Conservation (phyloP, 2,888 invertebrate genomes). For the Scaptomyza tumidula region DNA sequence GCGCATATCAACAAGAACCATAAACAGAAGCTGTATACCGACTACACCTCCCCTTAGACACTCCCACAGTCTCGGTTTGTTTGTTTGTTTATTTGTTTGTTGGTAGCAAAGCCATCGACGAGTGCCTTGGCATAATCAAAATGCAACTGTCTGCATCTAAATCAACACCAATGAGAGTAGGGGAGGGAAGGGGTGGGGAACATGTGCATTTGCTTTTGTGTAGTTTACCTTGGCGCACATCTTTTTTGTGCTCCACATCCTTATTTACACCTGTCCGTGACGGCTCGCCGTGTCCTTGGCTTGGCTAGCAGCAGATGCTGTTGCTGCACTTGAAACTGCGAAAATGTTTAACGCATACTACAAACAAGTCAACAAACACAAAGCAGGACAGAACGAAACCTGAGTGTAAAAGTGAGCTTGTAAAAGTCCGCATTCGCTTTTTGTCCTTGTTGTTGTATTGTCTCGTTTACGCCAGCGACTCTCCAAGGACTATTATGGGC, state of each 20-base stretch:
- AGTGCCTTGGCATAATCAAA: constrained; percentile 67
- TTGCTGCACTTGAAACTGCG: constrained; percentile 51
- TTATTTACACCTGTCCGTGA: constrained; percentile 72
- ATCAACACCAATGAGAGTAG: constrained; percentile 43
- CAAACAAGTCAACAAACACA: constrained; percentile 54
- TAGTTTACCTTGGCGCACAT: constrained; percentile 37
- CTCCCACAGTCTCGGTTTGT: constrained; percentile 16
- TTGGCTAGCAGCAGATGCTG: constrained; percentile 51
- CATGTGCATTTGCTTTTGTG: constrained; percentile 2
- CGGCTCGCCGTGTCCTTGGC: constrained; percentile 71
- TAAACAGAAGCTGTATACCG: constrained; percentile 20
- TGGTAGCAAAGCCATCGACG: constrained; percentile 37
- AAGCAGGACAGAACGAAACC: constrained; percentile 7
- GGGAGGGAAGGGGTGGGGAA: background rate
- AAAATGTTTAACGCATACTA: constrained; percentile 65
- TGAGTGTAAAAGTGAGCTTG: constrained; percentile 1
- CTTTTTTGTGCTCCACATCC: constrained; percentile 66
- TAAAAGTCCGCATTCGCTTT: constrained; percentile 23
- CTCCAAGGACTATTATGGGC: constrained; percentile 66
- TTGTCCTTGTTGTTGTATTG: constrained; percentile 50
- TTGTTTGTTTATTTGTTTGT: constrained; percentile 8
- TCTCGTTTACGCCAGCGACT: constrained; percentile 73
- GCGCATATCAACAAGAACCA: constrained; percentile 54
- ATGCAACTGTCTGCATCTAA: constrained; percentile 70
- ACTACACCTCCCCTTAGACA: constrained; percentile 16